A percentile compares a stretch with the other conserved stretches of the same genome.
Conservation (phyloP, 2,113 vertebrate genomes). For the Merops nubicus region DNA sequence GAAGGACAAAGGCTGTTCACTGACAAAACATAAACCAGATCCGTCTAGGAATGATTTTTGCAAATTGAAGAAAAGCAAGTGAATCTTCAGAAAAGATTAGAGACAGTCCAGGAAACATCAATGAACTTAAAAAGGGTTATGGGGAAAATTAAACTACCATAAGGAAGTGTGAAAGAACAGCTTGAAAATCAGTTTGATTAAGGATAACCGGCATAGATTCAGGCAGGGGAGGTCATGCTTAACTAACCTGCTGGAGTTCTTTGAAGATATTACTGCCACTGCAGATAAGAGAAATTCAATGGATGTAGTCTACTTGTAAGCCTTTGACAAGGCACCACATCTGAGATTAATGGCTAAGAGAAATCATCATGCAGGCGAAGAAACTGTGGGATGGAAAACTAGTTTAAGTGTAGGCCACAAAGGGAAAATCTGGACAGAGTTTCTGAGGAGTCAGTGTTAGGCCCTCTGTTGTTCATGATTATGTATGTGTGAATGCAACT, state of each 20-base stretch:
- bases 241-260: slow-evolving; percentile 33
- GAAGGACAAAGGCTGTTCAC: neutral
- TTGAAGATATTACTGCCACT: slow-evolving; percentile 26
- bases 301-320: neutral
- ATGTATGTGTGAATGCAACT: neutral
- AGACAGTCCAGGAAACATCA: neutral
- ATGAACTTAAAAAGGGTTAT: slow-evolving; percentile 6
- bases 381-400: neutral
- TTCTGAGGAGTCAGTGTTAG: neutral
- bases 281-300: slow-evolving; percentile 12
- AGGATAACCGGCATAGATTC: slow-evolving; percentile 18
- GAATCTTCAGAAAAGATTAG: neutral
- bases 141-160: slow-evolving; percentile 1
- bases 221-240: slow-evolving; percentile 30
- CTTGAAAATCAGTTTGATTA: slow-evolving; percentile 64
- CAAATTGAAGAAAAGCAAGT: neutral
- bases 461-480: neutral
- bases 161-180: slow-evolving; percentile 53
- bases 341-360: neutral
- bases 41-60: neutral
- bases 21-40: neutral
- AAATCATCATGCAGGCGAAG: slow-evolving; percentile 1
- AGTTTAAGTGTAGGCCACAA: neutral
- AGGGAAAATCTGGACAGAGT: neutral
- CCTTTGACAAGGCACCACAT: neutral